Conservation (phyloP, 2,113 vertebrate species). For the Apteryx mantelli region DNA sequence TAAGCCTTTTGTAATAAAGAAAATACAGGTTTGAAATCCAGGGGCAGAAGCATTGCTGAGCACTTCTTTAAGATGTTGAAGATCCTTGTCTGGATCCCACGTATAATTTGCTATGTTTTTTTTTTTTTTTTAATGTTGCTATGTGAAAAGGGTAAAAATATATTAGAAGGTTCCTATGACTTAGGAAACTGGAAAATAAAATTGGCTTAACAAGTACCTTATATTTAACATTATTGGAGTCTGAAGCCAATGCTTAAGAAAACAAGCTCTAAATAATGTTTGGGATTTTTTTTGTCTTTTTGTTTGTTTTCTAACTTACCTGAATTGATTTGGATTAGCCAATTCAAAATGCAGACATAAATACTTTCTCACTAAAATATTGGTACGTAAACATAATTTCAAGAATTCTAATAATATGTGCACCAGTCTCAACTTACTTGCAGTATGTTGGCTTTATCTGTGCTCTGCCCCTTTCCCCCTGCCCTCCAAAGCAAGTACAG, state of each 20-base stretch:
- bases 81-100: not conserved
- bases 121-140: not conserved
- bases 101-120: not conserved
- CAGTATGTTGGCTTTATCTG: not conserved
- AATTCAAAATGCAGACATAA: not conserved
- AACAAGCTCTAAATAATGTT: not conserved
- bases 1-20: not conserved
- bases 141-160: not conserved
- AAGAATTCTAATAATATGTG: not conserved
- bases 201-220: not conserved
- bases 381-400: not conserved
- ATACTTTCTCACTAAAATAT: not conserved
- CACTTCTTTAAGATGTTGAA: not conserved
- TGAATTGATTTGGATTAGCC: not conserved
- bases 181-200: constrained; percentile 23
- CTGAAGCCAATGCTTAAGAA: not conserved
- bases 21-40: not conserved
- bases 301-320: not conserved
- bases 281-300: not conserved
- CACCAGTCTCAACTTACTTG: not conserved
- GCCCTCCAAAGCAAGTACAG: not conserved
- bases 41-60: not conserved
- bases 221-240: not conserved
- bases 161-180: not conserved
- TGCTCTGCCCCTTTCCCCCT: not conserved